Evolutionary conservation across 2,113 vertebrate species (phyloP).

Genomic region (Oreocharis arfaki): DNA sequence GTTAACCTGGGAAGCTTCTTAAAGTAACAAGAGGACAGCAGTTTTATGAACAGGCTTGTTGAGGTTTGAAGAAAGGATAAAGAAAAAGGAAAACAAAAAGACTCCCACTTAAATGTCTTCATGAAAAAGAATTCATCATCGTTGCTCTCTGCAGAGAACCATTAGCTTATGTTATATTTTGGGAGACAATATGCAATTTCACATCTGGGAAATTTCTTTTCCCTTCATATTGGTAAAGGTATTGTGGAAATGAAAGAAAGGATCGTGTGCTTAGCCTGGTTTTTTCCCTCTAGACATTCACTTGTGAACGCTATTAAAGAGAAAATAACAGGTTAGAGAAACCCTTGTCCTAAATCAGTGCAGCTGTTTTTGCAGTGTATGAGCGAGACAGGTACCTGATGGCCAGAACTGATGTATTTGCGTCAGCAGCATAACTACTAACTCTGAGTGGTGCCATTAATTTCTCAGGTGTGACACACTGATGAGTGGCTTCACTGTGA

Average conservation of each 20-base stretch:
- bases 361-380: not conserved
- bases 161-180: not conserved
- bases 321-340: not conserved
- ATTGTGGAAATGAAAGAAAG: not conserved
- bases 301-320: not conserved
- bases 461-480: not conserved
- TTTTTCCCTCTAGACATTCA: not conserved
- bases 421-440: not conserved
- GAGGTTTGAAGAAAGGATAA: not conserved
- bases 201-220: not conserved
- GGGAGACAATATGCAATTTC: not conserved
- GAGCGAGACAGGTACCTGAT: not conserved
- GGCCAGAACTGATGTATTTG: not conserved
- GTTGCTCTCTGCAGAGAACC: not conserved
- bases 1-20: not conserved
- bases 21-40: not conserved
- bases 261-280: not conserved
- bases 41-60: not conserved
- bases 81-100: not conserved
- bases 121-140: not conserved
- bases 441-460: not conserved
- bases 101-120: not conserved
- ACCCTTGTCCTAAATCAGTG: not conserved
- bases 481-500: not conserved
- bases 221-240: not conserved